Evolutionary conservation across 2,113 vertebrate species (phyloP).

Genomic region (Willisornis vidua): DNA sequence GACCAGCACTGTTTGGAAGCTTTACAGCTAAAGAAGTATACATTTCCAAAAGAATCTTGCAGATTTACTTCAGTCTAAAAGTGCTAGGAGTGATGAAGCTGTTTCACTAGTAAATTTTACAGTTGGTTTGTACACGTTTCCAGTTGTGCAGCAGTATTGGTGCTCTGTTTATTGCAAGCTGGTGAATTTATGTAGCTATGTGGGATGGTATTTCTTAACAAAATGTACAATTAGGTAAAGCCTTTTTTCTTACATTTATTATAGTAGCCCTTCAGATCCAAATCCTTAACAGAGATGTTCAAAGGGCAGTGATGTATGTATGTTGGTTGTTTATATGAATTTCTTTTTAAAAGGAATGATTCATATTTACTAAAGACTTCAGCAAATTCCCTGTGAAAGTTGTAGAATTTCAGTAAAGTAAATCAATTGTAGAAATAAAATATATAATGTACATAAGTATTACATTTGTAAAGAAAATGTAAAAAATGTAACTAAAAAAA

Average conservation of each 20-base stretch:
- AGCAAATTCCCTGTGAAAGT: conserved; percentile 72
- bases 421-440: conserved; percentile 73
- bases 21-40: conserved; percentile 28
- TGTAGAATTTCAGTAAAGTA: conserved; percentile 74
- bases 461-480: conserved; percentile 85
- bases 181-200: conserved; percentile 65
- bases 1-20: conserved; percentile 27
- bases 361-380: conserved; percentile 73
- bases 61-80: conserved; percentile 52
- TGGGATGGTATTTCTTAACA: conserved; percentile 68
- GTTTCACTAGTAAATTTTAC: conserved; percentile 42
- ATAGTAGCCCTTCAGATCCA: conserved; percentile 62
- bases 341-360: conserved; percentile 77
- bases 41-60: conserved; percentile 12
- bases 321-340: conserved; percentile 73
- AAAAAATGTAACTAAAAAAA: conserved; percentile 81
- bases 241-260: conserved; percentile 65
- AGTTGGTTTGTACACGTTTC: conserved; percentile 70
- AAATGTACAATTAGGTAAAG: conserved; percentile 62
- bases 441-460: conserved; percentile 79
- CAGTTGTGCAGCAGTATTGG: conserved; percentile 60
- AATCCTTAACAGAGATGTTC: conserved; percentile 69
- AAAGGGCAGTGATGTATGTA: conserved; percentile 61
- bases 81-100: conserved; percentile 22
- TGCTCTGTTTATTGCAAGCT: conserved; percentile 68